Percentiles rank a stretch among this genome's conserved stretches.
Evolutionary conservation across 1,140 invertebrate genomes (phyloP).

Genomic region (Polypedilum vanderplanki): DNA sequence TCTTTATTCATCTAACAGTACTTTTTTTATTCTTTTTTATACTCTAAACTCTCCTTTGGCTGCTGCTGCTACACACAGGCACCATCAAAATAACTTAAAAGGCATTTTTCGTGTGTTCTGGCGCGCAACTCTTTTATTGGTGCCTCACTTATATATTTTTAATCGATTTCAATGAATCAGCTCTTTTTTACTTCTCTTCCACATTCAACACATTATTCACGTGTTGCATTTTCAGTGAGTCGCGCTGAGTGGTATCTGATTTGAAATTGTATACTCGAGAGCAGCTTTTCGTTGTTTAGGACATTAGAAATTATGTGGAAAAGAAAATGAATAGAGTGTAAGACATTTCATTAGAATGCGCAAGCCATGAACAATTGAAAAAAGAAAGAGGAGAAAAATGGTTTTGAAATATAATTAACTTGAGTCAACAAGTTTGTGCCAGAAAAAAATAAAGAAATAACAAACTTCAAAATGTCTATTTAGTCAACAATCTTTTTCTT

Average conservation of each 20-base stretch:
- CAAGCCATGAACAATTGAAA: not conserved
- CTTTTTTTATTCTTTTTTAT: conserved; percentile 6
- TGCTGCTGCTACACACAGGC: not conserved
- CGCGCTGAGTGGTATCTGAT: not conserved
- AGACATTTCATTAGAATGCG: not conserved
- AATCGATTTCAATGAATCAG: conserved; percentile 29
- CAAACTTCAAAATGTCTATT: not conserved
- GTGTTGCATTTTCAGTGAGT: conserved; percentile 8
- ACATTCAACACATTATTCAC: conserved; percentile 15
- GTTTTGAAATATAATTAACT: conserved; percentile 8
- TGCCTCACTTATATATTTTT: conserved; percentile 1
- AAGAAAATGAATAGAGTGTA: not conserved
- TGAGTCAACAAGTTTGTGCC: not conserved
- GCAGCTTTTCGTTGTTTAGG: conserved; percentile 1
- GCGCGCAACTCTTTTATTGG: conserved; percentile 9
- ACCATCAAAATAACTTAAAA: not conserved
- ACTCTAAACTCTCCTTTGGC: not conserved
- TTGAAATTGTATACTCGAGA: conserved; percentile 5
- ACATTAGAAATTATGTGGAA: conserved; percentile 1
- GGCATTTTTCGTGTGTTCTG: not conserved
- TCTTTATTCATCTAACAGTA: conserved; percentile 12
- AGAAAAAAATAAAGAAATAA: conserved; percentile 9
- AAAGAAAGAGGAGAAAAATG: not conserved
- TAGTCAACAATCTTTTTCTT: not conserved
- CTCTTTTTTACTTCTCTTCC: not conserved